Evolutionary conservation across 1,140 invertebrate species (phyloP), one percentile per base, ranked within the genome.

Genomic region (Pseudomyrmex pallidus): DNA sequence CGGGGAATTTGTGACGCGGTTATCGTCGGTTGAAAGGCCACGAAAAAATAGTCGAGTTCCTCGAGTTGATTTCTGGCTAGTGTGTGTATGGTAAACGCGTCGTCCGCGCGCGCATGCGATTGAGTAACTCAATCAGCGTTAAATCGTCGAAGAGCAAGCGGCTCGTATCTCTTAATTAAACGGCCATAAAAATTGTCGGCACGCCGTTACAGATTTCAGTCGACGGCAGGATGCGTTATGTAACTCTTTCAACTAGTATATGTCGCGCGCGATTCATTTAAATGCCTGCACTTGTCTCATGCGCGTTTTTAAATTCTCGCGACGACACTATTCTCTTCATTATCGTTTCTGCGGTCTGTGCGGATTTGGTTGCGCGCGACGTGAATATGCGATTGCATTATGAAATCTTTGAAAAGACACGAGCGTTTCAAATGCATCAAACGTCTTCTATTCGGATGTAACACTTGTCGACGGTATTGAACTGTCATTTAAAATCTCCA

Each of bases 91-190:
- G 20, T 25, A 25, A 68, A 67, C 13, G 50, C 25, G 25, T 25
- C 2, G 25, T 25, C 2, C 8, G 25, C 10, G 54, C 44, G 17
- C 17, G 50, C 17, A 8, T 25, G 50, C 52, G 52, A 70, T 78
- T 80, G 66, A 80, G 76, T 80, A 80, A 80, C 76, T 80, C 76
- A 61, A 80, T 80, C 66, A 80, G 66, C 76, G 76, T 72, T 70
- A 80, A 80, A 80, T 80, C n/a, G 76, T 20, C 66, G 66, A 50
- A 59, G 54, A 59, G 44, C 54, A 64, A 35, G 66, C 76, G 20
- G 66, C 52, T 57, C 64, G 76, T 80, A 80, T 70, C 66, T 80
- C 76, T 80, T 80, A 50, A 80, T 80, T 80, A 80, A 80, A 66
- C 54, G 22, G 54, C 66, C 66, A 61, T 80, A 80, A 80, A 80